A percentile compares a stretch with the other conserved stretches of the same genome.
Evolutionary conservation across 2,113 vertebrate genomes (phyloP).

Genomic region (Cyprinus carpio): DNA sequence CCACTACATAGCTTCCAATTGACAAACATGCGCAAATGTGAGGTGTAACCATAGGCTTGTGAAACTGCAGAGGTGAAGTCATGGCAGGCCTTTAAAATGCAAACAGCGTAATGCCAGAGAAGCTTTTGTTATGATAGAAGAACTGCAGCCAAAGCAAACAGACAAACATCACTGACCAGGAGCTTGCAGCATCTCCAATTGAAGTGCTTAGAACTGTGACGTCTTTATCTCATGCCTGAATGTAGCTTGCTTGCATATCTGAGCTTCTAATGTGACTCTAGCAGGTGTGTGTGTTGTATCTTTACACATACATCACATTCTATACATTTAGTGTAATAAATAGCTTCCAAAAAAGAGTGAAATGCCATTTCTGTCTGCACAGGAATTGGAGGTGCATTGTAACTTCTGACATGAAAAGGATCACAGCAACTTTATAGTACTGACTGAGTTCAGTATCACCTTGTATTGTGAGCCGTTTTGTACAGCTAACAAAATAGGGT

Average conservation of each 20-base stretch:
- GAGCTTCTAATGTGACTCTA: constrained; percentile 1
- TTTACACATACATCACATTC: constrained; percentile 5
- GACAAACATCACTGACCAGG: constrained; percentile 47
- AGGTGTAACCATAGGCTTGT: constrained; percentile 5
- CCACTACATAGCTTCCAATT: not conserved
- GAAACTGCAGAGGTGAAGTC: constrained; percentile 16
- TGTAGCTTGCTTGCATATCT: not conserved
- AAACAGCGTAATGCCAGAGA: not conserved
- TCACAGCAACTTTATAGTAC: not conserved
- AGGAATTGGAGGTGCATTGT: not conserved
- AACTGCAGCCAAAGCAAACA: constrained; percentile 48
- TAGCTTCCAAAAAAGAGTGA: not conserved
- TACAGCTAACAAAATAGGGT: not conserved
- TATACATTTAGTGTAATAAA: constrained; percentile 5
- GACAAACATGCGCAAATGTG: constrained; percentile 1
- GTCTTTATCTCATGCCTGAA: constrained; percentile 37
- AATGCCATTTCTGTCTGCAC: not conserved
- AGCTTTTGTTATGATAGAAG: not conserved
- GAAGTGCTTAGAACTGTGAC: not conserved
- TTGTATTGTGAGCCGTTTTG: not conserved
- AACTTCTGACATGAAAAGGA: not conserved
- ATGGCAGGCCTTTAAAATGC: not conserved
- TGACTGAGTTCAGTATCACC: not conserved
- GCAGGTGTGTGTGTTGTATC: not conserved
- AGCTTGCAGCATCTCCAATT: constrained; percentile 23